Evolutionary conservation across 2,888 invertebrate species (phyloP).

Genomic region (Mellilla xanthometata): DNA sequence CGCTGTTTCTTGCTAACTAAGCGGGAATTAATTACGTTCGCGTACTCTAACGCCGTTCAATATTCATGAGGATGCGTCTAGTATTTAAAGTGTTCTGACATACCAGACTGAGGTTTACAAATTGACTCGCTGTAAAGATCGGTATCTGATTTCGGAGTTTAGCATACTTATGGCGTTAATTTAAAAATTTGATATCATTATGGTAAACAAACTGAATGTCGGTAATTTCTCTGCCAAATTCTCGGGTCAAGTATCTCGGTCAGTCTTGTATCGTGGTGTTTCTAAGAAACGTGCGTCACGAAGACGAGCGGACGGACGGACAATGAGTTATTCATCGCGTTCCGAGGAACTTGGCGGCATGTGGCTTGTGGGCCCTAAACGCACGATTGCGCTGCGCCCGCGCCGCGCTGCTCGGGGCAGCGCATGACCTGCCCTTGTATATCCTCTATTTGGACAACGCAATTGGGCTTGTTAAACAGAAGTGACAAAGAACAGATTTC

Average conservation of each 20-base stretch:
- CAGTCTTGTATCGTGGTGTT: slow-evolving; percentile 62
- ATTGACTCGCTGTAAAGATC: slow-evolving; percentile 8
- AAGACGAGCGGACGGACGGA: slow-evolving; percentile 69
- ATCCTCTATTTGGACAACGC: slow-evolving; percentile 49
- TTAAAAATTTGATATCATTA: slow-evolving; percentile 2
- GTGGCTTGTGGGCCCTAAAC: slow-evolving; percentile 61
- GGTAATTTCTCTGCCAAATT: slow-evolving; percentile 51
- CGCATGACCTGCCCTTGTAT: slow-evolving; percentile 65
- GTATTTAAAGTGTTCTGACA: slow-evolving; percentile 15
- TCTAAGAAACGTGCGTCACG: slow-evolving; percentile 78
- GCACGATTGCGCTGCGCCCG: slow-evolving; percentile 69
- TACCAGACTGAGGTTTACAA: slow-evolving; percentile 10
- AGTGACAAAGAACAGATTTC: slow-evolving; percentile 19
- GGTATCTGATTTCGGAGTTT: slow-evolving; percentile 2
- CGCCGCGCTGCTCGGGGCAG: slow-evolving; percentile 49
- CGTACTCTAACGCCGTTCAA: slow-evolving; percentile 17
- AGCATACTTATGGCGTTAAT: slow-evolving; percentile 2
- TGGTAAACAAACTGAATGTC: slow-evolving; percentile 14
- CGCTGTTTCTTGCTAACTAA: slow-evolving; percentile 15
- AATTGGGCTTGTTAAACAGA: slow-evolving; percentile 15
- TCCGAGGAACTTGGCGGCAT: slow-evolving; percentile 73
- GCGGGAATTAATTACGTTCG: slow-evolving; percentile 19
- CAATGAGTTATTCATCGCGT: slow-evolving; percentile 82
- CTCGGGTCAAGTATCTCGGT: slow-evolving; percentile 72
- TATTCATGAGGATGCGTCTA: slow-evolving; percentile 18